Evolutionary conservation across 2,113 vertebrate species (phyloP).

Genomic region (Nesogale talazaci): DNA sequence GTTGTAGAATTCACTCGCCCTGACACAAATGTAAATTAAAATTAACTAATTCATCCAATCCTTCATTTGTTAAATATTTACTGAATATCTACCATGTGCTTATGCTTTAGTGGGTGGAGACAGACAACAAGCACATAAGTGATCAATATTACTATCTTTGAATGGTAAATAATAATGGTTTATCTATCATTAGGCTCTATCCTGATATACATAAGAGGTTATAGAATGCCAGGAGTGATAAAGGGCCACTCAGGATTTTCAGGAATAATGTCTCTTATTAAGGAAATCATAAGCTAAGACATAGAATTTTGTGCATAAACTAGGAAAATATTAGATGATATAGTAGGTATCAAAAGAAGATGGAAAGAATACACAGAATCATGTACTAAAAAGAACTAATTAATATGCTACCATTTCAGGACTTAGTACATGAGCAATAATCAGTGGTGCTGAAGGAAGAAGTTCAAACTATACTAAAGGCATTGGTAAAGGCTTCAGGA

Average conservation of each 20-base stretch:
- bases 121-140: background rate
- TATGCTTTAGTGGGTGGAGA: background rate
- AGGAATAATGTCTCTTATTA: background rate
- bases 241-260: background rate
- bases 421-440: too few species aligned
- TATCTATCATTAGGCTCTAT: too few species aligned
- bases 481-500: too few species aligned
- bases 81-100: slow-evolving; percentile 53
- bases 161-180: too few species aligned
- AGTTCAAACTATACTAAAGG: too few species aligned
- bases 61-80: slow-evolving; percentile 61
- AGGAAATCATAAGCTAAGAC: background rate
- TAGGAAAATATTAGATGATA: too few species aligned
- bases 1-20: background rate
- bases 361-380: too few species aligned
- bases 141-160: background rate
- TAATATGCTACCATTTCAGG: too few species aligned
- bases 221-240: background rate
- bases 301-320: too few species aligned
- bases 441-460: too few species aligned
- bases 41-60: slow-evolving; percentile 10
- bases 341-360: too few species aligned
- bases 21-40: slow-evolving; percentile 50
- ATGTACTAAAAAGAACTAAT: too few species aligned
- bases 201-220: background rate